Evolutionary conservation across 1,140 invertebrate species (phyloP).

Genomic region (Pemphigus obesinymphae): DNA sequence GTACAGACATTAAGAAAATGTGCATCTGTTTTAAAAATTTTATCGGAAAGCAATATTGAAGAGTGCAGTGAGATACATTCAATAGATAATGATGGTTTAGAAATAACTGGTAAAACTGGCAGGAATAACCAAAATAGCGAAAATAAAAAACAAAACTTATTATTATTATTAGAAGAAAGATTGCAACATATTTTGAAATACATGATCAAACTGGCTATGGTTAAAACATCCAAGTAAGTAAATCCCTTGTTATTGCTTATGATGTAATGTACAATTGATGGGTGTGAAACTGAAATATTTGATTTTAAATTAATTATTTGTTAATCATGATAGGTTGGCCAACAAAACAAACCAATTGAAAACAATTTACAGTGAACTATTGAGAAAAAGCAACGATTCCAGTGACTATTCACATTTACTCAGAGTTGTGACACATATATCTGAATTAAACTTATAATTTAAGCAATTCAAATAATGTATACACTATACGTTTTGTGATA

Average conservation of each 20-base stretch:
- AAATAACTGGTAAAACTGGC: constrained; percentile 42
- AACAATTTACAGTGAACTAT: constrained; percentile 4
- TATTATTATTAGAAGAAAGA: constrained; percentile 60
- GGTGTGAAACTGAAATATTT: not conserved
- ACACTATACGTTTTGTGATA: not conserved
- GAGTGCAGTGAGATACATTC: not conserved
- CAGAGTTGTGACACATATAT: not conserved
- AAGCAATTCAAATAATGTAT: not conserved
- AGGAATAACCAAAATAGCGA: constrained; percentile 40
- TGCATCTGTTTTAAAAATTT: not conserved
- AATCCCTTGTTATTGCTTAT: not conserved
- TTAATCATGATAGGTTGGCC: constrained; percentile 14
- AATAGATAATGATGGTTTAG: constrained; percentile 2
- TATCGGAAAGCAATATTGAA: constrained; percentile 42
- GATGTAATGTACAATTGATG: not conserved
- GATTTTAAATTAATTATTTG: too few species aligned
- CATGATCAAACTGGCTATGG: constrained; percentile 58
- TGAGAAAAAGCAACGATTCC: not conserved
- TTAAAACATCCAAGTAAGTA: constrained; percentile 16
- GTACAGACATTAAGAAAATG: constrained; percentile 23
- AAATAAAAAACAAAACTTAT: constrained; percentile 52
- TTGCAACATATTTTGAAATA: constrained; percentile 63
- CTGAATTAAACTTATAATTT: constrained; percentile 21
- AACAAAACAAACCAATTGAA: constrained; percentile 11
- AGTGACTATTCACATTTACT: constrained; percentile 29